Evolutionary conservation across 2,797 vertebrate species (phyloP).

Genomic region (Brachyalestes nurse): DNA sequence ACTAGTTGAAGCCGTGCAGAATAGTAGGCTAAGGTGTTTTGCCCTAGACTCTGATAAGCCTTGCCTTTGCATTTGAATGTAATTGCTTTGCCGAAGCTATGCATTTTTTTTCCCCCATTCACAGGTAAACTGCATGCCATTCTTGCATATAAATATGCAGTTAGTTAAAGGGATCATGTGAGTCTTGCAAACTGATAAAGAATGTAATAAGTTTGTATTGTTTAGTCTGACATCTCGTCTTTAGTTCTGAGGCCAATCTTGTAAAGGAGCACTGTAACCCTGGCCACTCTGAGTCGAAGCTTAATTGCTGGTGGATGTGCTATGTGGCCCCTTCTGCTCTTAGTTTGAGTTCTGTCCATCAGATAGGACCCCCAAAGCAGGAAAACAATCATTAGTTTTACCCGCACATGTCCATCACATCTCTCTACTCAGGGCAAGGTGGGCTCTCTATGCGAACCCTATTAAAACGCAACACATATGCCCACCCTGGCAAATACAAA

Average conservation of each 20-base stretch:
- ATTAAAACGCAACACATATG: constrained; percentile 45
- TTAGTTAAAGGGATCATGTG: neutral
- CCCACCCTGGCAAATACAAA: constrained; percentile 19
- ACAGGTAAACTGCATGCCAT: neutral
- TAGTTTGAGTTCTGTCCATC: constrained; percentile 4
- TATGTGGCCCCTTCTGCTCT: neutral
- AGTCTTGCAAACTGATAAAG: neutral
- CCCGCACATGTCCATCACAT: neutral
- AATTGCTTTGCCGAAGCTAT: constrained; percentile 33
- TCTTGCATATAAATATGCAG: neutral
- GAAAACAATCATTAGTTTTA: constrained; percentile 33
- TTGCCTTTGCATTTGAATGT: constrained; percentile 36
- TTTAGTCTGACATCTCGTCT: neutral
- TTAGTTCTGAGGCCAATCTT: neutral
- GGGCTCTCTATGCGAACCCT: neutral
- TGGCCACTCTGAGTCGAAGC: neutral
- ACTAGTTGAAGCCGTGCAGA: constrained; percentile 3
- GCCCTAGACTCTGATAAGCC: constrained; percentile 22
- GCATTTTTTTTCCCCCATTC: neutral
- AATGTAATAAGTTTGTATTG: neutral
- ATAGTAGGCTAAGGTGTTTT: constrained; percentile 11
- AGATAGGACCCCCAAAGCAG: constrained; percentile 3
- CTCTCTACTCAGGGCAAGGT: neutral
- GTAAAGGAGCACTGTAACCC: neutral
- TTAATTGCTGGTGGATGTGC: neutral